Percentiles rank a stretch among this genome's conserved stretches.
Conservation (phyloP, 2,888 invertebrate genomes). For the Ceriagrion tenellum region DNA sequence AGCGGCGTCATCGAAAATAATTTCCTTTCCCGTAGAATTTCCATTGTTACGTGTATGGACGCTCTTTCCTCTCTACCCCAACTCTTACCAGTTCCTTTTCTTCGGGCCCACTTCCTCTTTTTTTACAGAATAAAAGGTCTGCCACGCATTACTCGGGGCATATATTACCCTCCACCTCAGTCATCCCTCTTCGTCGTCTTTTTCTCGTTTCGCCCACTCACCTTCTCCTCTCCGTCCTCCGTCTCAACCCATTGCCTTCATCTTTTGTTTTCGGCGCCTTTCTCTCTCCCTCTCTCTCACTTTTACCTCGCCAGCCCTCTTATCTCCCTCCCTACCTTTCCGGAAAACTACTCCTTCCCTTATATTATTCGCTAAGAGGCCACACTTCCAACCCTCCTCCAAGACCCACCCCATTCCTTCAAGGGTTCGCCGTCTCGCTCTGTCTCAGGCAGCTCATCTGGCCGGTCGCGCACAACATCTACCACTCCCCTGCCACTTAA, state of each 20-base stretch:
- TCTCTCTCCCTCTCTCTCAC: neutral
- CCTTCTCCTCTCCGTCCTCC: neutral
- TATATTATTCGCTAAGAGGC: neutral
- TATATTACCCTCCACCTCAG: neutral
- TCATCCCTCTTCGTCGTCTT: neutral
- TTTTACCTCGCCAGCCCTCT: neutral
- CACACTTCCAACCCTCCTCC: neutral
- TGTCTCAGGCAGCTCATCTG: neutral
- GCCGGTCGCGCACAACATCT: neutral
- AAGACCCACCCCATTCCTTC: neutral
- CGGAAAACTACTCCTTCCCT: conserved; percentile 20
- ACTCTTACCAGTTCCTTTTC: too few relatives aligned
- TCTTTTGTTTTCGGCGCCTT: conserved; percentile 14
- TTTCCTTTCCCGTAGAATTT: neutral
- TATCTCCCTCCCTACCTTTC: neutral
- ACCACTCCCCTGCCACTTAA: neutral
- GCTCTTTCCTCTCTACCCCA: neutral
- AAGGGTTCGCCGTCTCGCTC: neutral
- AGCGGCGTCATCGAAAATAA: conserved; percentile 36
- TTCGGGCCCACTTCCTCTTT: neutral
- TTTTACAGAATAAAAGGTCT: conserved; percentile 18
- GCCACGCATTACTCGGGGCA: conserved; percentile 10
- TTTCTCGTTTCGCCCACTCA: neutral
- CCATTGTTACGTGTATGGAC: neutral
- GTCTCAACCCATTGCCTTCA: neutral